phyloP scores from a whole-genome alignment of 2,797 vertebrate species.

The Sebastolobus altivelis region DNA sequence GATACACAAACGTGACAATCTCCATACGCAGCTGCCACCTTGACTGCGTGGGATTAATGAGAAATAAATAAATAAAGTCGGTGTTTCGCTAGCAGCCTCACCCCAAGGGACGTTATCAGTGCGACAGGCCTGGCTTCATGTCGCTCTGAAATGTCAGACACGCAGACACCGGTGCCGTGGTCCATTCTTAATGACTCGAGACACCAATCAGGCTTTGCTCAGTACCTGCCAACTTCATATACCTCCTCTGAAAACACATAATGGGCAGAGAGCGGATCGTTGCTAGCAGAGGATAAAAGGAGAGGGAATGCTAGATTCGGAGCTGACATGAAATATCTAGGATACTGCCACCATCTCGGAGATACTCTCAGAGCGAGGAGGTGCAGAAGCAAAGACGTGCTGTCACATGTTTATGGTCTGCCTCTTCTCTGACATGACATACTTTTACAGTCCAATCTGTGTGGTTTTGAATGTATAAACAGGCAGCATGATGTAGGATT shows the following conservation, averaged over 20 bases:
- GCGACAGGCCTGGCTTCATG: conserved; percentile 56
- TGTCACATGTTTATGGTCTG: conserved; percentile 39
- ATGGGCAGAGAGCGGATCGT: conserved; percentile 26
- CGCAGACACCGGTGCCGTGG: conserved; percentile 36
- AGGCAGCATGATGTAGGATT: conserved; percentile 33
- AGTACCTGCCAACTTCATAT: conserved; percentile 59
- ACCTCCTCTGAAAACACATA: conserved; percentile 43
- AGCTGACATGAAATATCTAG: conserved; percentile 53
- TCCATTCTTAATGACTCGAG: conserved; percentile 73
- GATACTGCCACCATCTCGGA: conserved; percentile 47
- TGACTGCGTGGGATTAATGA: conserved; percentile 64
- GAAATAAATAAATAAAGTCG: conserved; percentile 67
- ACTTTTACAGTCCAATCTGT: conserved; percentile 42
- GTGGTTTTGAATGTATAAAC: conserved; percentile 49
- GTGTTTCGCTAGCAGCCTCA: conserved; percentile 45
- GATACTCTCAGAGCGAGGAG: conserved; percentile 22
- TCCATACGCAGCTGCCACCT: conserved; percentile 54
- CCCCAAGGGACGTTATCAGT: conserved; percentile 69
- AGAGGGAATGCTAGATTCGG: conserved; percentile 16
- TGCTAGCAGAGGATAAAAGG: conserved; percentile 42
- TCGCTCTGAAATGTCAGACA: conserved; percentile 75
- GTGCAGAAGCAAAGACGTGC: conserved; percentile 32
- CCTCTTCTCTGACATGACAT: conserved; percentile 39
- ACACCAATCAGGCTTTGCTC: conserved; percentile 55
- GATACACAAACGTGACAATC: conserved; percentile 59